Conservation (phyloP, 2,797 vertebrate genomes). For the Neostethus bicornis region DNA sequence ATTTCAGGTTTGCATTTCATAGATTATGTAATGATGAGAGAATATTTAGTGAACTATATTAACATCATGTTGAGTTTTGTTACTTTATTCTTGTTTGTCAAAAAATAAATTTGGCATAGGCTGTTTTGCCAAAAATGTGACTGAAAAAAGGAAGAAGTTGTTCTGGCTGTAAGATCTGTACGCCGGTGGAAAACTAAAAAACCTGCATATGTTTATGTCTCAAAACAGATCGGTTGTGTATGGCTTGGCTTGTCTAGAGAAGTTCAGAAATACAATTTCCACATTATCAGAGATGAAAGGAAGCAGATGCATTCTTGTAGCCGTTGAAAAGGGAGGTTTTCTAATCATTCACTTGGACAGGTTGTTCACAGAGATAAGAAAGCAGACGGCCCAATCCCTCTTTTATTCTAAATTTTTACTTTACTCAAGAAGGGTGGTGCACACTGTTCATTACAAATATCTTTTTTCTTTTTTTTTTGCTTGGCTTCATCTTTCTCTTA, state of each 20-base stretch:
- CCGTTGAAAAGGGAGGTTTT: conserved; percentile 30
- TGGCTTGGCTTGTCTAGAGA: too few relatives aligned
- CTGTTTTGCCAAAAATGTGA: too few relatives aligned
- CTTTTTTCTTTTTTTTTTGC: background rate
- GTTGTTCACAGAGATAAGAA: conserved; percentile 61
- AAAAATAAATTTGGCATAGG: too few relatives aligned
- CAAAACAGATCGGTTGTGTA: conserved; percentile 26
- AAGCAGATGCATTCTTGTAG: conserved; percentile 40
- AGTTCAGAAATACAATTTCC: background rate
- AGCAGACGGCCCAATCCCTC: conserved; percentile 1
- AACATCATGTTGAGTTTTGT: too few relatives aligned
- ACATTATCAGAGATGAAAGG: conserved; percentile 25
- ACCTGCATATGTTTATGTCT: too few relatives aligned
- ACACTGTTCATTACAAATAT: conserved; percentile 5
- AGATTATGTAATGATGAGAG: too few relatives aligned
- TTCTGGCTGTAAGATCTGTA: too few relatives aligned
- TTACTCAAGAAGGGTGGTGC: conserved; percentile 2
- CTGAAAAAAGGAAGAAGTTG: too few relatives aligned
- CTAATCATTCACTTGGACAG: conserved; percentile 17
- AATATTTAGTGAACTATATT: too few relatives aligned
- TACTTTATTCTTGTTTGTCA: too few relatives aligned
- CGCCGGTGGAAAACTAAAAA: too few relatives aligned
- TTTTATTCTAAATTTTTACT: conserved; percentile 3
- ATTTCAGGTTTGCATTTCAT: too few relatives aligned
- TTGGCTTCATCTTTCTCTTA: background rate